Percentiles rank a stretch among this genome's conserved stretches.
Conservation (phyloP, 2,113 vertebrate species). For the Sebastes fasciatus region DNA sequence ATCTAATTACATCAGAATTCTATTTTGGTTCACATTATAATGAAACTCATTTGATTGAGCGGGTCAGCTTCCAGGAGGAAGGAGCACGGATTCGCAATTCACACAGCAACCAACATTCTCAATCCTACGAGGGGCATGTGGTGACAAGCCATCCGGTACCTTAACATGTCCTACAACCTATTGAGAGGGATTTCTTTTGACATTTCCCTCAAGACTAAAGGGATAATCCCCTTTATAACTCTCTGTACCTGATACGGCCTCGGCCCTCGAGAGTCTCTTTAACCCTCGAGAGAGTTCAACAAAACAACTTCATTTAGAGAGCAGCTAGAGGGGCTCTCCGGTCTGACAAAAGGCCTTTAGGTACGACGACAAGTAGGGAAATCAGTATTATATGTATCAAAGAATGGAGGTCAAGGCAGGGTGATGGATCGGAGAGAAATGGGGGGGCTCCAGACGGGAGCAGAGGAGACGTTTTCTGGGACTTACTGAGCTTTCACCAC, state of each 20-base stretch:
- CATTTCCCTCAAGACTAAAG: slow-evolving; percentile 71
- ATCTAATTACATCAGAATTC: slow-evolving; percentile 14
- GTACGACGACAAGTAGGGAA: slow-evolving; percentile 42
- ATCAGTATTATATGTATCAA: slow-evolving; percentile 56
- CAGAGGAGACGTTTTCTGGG: neutral
- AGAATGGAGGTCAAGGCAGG: slow-evolving; percentile 59
- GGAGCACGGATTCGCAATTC: slow-evolving; percentile 11
- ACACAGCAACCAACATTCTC: slow-evolving; percentile 40
- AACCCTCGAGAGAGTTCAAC: slow-evolving; percentile 73
- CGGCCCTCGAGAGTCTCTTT: slow-evolving; percentile 69
- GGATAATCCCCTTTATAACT: slow-evolving; percentile 75
- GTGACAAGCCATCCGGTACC: slow-evolving; percentile 60
- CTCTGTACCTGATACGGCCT: slow-evolving; percentile 71
- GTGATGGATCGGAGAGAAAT: slow-evolving; percentile 54
- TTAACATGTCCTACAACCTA: slow-evolving; percentile 63
- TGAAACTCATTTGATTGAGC: slow-evolving; percentile 9
- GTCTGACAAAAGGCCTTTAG: slow-evolving; percentile 63
- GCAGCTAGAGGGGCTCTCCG: slow-evolving; percentile 60
- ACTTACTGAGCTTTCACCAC: slow-evolving; percentile 86
- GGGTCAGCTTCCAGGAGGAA: slow-evolving; percentile 5
- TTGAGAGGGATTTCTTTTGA: slow-evolving; percentile 64
- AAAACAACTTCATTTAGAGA: slow-evolving; percentile 73
- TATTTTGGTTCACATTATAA: slow-evolving; percentile 6
- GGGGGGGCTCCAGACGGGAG: slow-evolving; percentile 11
- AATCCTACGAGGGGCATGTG: slow-evolving; percentile 48